Evolutionary conservation across 2,797 vertebrate genomes (phyloP), one percentile per base, ranked within the genome.

Genomic region (Antennarius maculatus): DNA sequence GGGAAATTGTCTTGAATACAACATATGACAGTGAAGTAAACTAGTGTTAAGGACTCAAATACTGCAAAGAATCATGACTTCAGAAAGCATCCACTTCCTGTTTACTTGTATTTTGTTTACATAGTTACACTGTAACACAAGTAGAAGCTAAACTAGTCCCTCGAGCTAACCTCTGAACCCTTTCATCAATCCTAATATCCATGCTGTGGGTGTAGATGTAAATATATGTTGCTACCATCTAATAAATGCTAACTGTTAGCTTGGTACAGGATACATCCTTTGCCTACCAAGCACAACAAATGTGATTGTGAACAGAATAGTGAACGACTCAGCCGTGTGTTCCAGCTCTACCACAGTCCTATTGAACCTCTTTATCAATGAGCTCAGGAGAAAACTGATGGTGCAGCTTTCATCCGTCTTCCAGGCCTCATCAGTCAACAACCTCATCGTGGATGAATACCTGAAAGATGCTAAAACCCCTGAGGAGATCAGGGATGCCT

Each of bases 371-470:
- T 18, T 51, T 50, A 8, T 16, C 2, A 3, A 49, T 15, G 7
- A 8, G 34, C 31, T 54, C 31, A 54, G 13, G 41, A 12, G 11
- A 46, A 42, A 31, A 18, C 53, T 76, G 50, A 71, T 3, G 7
- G 10, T 23, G 16, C 15, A 37, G 46, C 14, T n/a, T 1, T 29
- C 8, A 16, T 68, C 11, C 10, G 23, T 62, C 11, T 27, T 66
- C 3, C 59, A 94, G 93, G 69, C 23, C 3, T 51, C 82, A 3
- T 46, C 27, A 45, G 69, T 23, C 7, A 93, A 91, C 75, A 27
- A 46, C 14, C 70, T 92, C 6, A 88, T 94, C 14, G 29, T 50
- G 13, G 87, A 92, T 0, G 92, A 95, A 54, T 96, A 96, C 60
- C 58, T 96, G 42, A 91, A 89, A 75, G 77, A 90, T 0, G 87